Conservation (phyloP, 2,113 vertebrate species). For the Peromyscus leucopus region DNA sequence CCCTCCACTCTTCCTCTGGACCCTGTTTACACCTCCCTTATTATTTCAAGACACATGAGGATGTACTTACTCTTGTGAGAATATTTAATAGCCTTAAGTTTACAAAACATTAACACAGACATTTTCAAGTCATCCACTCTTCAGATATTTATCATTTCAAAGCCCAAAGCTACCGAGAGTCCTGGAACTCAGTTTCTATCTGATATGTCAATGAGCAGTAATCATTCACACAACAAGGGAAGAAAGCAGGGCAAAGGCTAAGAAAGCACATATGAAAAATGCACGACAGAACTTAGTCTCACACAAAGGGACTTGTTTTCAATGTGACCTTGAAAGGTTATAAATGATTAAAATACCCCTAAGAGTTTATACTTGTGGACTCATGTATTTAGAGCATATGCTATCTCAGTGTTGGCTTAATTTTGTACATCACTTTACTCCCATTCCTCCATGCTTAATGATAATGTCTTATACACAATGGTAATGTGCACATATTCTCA, state of each 20-base stretch:
- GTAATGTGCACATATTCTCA: neutral
- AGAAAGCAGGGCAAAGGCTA: neutral
- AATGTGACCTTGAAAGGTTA: constrained; percentile 82
- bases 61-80: neutral
- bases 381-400: constrained; percentile 70
- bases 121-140: constrained; percentile 13
- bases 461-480: neutral
- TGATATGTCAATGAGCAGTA: constrained; percentile 35
- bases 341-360: constrained; percentile 84
- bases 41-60: neutral
- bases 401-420: constrained; percentile 67
- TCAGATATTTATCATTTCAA: constrained; percentile 66
- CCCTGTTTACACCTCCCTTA: neutral
- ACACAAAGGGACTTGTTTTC: constrained; percentile 74
- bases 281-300: constrained; percentile 40
- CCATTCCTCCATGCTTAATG: neutral
- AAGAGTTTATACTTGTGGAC: constrained; percentile 72
- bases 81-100: neutral
- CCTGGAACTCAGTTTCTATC: constrained; percentile 31
- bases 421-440: constrained; percentile 54
- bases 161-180: neutral
- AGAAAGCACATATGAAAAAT: constrained; percentile 55
- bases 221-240: constrained; percentile 53
- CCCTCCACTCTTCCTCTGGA: neutral
- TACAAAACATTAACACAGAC: constrained; percentile 40